These are phyloP conservation scores for Chanos chanos DNA, from an alignment of 2,797 vertebrate species.

Conservation along the genomic window DNA sequence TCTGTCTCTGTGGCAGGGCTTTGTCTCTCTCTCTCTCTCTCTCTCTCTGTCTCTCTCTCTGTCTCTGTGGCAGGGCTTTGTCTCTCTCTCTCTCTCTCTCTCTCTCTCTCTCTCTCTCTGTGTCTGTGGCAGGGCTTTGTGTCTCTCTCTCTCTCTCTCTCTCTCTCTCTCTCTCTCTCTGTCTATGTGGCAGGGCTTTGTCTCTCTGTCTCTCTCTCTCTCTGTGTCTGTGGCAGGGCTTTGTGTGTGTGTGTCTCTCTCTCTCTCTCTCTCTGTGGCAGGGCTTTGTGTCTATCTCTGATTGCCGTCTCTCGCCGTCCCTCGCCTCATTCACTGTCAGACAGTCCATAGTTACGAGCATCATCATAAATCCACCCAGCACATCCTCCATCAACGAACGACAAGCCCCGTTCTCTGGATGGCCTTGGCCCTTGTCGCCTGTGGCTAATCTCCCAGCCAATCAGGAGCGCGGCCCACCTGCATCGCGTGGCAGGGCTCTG, in stretches of 20 bases:
- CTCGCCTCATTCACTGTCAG: constrained; percentile 55
- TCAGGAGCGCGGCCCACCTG: constrained; percentile 10
- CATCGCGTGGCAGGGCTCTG: constrained; percentile 9
- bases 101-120: too few relatives aligned
- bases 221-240: not conserved
- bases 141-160: too few relatives aligned
- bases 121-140: too few relatives aligned
- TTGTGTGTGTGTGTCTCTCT: constrained; percentile 13
- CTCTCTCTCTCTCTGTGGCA: not conserved
- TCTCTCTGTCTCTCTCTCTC: not conserved
- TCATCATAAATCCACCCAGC: constrained; percentile 61
- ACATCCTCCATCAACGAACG: constrained; percentile 58
- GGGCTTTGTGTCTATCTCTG: constrained; percentile 23
- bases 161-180: not conserved
- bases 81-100: too few relatives aligned
- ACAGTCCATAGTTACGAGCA: constrained; percentile 59
- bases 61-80: too few relatives aligned
- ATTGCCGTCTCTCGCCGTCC: constrained; percentile 51
- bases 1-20: too few relatives aligned
- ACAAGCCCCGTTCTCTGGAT: constrained; percentile 39
- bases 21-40: too few relatives aligned
- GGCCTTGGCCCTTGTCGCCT: constrained; percentile 27
- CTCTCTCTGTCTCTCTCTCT: too few relatives aligned
- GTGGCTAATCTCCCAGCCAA: constrained; percentile 29
- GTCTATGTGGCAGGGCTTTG: not conserved